These are phyloP conservation scores for Meta bourneti DNA, from an alignment of 2,888 invertebrate genomes.

Conservation along the genomic window DNA sequence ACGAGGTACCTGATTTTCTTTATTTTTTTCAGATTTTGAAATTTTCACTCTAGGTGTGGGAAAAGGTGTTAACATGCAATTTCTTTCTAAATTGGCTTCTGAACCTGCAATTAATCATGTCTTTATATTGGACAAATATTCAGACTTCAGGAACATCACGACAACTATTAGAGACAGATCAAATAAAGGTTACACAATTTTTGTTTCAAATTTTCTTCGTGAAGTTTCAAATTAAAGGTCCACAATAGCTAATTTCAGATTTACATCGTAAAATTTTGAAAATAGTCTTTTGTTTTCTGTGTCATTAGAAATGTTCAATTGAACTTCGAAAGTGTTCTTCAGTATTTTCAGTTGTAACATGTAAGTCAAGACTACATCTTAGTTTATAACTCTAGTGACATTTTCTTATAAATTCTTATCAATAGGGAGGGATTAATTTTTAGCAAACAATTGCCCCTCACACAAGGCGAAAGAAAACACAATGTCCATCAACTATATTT, in stretches of 20 bases:
- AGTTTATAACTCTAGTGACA: too few species aligned
- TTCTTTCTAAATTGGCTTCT: conserved; percentile 52
- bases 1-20: neutral
- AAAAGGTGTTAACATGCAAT: conserved; percentile 29
- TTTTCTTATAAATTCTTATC: too few species aligned
- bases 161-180: conserved; percentile 45
- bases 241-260: neutral
- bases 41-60: conserved; percentile 71
- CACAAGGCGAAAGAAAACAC: too few species aligned
- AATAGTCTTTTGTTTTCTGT: neutral
- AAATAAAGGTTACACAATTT: conserved; percentile 15
- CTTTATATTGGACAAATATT: conserved; percentile 62
- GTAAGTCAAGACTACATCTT: too few species aligned
- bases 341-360: too few species aligned
- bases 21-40: conserved; percentile 54
- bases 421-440: too few species aligned
- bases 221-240: neutral
- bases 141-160: conserved; percentile 43
- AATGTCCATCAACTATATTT: too few species aligned
- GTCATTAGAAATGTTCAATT: neutral
- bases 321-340: neutral
- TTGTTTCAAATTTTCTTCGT: neutral
- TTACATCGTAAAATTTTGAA: neutral
- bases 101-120: conserved; percentile 58
- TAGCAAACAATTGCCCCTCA: too few species aligned